Conservation (phyloP, 1,140 invertebrate species). For the Archegozetes longisetosus region DNA sequence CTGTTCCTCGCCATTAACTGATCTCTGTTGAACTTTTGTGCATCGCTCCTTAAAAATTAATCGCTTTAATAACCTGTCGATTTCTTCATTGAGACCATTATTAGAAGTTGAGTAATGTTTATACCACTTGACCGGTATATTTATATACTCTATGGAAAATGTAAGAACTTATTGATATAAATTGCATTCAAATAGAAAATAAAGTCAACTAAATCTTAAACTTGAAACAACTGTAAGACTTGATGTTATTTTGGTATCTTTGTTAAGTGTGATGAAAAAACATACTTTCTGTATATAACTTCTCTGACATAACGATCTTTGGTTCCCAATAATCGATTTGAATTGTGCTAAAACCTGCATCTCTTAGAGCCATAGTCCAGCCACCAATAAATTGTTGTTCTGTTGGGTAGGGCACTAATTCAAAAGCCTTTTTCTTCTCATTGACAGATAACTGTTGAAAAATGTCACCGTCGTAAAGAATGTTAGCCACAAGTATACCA, state of each 20-base stretch:
- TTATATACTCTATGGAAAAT: not conserved
- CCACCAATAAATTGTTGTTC: not conserved
- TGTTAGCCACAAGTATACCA: not conserved
- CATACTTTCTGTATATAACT: not conserved
- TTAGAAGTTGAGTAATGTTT: not conserved
- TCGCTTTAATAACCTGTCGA: not conserved
- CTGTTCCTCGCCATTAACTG: not conserved
- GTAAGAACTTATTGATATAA: not conserved
- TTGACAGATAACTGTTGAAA: not conserved
- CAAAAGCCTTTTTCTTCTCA: not conserved
- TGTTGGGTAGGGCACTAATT: not conserved
- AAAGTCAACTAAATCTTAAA: too few relatives aligned
- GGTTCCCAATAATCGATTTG: not conserved
- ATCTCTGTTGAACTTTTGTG: not conserved
- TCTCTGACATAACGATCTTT: not conserved
- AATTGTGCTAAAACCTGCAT: not conserved
- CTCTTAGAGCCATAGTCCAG: not conserved
- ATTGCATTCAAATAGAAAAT: not conserved
- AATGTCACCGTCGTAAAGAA: not conserved
- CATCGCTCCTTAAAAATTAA: not conserved
- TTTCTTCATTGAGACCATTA: not conserved
- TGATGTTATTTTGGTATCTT: too few relatives aligned
- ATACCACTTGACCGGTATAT: not conserved
- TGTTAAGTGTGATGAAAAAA: too few relatives aligned
- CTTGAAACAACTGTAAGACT: too few relatives aligned